These are phyloP conservation scores for Taurulus bubalis DNA, from an alignment of 2,113 vertebrate species.

Conservation along the genomic window DNA sequence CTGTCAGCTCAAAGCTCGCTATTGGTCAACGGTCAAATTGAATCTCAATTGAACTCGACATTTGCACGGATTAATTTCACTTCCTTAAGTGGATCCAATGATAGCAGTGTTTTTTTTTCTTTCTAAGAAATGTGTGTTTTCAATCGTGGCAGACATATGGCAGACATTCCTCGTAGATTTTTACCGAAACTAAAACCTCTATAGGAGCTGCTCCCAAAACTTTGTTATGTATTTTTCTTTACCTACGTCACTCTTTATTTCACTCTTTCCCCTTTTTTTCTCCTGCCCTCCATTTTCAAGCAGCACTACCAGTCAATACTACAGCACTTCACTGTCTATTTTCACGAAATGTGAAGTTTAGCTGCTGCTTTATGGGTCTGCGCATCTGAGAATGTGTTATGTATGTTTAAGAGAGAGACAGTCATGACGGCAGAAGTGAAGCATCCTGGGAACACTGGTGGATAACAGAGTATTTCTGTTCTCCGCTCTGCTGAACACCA, in stretches of 20 bases:
- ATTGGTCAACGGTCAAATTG: background rate
- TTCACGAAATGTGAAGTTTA: background rate
- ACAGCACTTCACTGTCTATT: background rate
- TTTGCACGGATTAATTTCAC: background rate
- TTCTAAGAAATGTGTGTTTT: background rate
- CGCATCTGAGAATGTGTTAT: background rate
- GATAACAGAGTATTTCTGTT: conserved; percentile 75
- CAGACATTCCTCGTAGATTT: background rate
- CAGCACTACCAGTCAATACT: background rate
- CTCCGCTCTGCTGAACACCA: conserved; percentile 77
- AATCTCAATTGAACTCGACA: background rate
- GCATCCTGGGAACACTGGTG: conserved; percentile 65
- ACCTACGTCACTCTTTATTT: background rate
- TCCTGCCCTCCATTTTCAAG: background rate
- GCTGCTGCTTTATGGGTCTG: conserved; percentile 11
- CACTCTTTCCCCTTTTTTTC: background rate
- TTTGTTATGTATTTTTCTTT: background rate
- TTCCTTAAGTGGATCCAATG: background rate
- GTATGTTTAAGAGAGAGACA: conserved; percentile 22
- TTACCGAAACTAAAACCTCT: background rate
- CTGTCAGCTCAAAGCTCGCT: background rate
- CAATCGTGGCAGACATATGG: too few relatives aligned
- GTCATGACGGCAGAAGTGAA: conserved; percentile 41
- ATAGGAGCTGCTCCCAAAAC: background rate
- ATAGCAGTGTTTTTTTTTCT: background rate